Base-by-base conservation (phyloP, 1,140 invertebrate genomes). In the Eumaeus atala region DNA sequence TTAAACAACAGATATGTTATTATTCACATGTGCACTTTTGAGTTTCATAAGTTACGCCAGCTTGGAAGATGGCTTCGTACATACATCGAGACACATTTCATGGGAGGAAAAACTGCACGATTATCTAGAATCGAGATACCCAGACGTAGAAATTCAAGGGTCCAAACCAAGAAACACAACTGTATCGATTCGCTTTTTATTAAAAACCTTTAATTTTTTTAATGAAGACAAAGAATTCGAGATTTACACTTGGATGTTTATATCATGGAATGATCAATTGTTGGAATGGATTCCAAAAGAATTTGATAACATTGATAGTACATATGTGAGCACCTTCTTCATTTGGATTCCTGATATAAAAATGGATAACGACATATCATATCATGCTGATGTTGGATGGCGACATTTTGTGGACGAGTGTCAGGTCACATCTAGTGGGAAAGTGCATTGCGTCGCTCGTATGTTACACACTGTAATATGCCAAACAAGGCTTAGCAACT, bases 201-300 rank as follows among this genome's bases (percentile, higher is more conserved):
- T 70, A 9, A 70, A 62, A 35, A 44, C 51, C 1, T 72, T 70
- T 48, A 47, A 33, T 3, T 72, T 70, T 17, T 58, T 66, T 28
- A 33, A 52, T 2, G 34, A 57, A 1, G 65, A 67, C 52, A 50
- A 61, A 12, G 9, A 58, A 5, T 70, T 72, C 9, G 37, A 36
- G 1, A 66, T 64, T 4, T 40, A 51, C 12, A 58, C 17, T 7
- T 66, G 58, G 58, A 12, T 64, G n/a, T 36, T 51, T 11, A 5
- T 64, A 3, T 14, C 5, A 2, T 72, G 70, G 70, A 8, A 36
- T 0, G 67, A 72, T 35, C 8, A 48, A 9, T 59, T 63, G 9
- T 36, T 68, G 0, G 56, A 56, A 11, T 73, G 70, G 70, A 61
- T 68, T 3, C 56, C 62, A 10, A 42, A 58, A 0, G 55, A 64